phyloP scores from a whole-genome alignment of 2,888 invertebrate species.

The Sepiola atlantica region DNA sequence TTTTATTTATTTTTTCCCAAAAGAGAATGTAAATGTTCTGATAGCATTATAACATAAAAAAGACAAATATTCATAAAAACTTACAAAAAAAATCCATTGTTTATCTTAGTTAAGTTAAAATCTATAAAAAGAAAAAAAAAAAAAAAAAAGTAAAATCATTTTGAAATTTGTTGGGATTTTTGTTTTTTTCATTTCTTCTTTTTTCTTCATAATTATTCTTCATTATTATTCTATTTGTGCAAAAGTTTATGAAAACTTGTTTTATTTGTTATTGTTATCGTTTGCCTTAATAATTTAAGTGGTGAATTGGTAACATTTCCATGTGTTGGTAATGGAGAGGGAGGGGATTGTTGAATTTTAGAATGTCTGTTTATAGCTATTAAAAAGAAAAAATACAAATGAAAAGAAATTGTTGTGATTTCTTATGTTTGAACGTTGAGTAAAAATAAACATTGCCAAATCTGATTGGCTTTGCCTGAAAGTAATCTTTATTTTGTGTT shows the following conservation, averaged over 20 bases:
- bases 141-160: background rate
- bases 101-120: background rate
- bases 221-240: background rate
- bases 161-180: slow-evolving; percentile 16
- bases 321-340: too few relatives aligned
- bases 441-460: background rate
- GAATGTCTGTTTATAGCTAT: background rate
- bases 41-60: background rate
- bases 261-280: background rate
- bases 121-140: too few relatives aligned
- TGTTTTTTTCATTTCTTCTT: background rate
- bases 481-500: too few relatives aligned
- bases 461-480: background rate
- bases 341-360: background rate
- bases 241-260: background rate
- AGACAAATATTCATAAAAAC: background rate
- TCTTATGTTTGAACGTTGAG: background rate
- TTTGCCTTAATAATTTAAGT: background rate
- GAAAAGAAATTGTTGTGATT: background rate
- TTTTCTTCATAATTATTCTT: background rate
- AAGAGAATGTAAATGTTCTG: background rate
- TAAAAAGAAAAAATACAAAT: background rate
- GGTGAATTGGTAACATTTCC: background rate
- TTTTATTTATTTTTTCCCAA: background rate
- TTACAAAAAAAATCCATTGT: background rate